Evolutionary conservation across 30 jellyfish, hydroid and myxozoan species (phyloP), one percentile per base, ranked within the genome.

Genomic region (Pseudorhiza aurosa): DNA sequence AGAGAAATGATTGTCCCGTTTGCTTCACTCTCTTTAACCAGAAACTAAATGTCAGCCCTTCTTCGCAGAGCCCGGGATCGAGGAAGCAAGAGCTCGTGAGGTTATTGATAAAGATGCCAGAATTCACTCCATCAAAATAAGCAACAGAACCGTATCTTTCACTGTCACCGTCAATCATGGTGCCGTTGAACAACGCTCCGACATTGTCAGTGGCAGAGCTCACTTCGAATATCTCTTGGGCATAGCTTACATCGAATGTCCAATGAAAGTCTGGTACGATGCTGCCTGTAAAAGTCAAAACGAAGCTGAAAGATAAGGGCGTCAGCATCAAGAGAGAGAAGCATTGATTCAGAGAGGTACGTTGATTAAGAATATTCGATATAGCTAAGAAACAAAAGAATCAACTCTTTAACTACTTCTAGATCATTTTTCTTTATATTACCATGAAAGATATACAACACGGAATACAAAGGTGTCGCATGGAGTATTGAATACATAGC

Each of bases 71-170:
- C 7, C 25, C 35, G 7, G 89, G 82, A 60, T 77, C 29, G 9
- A 77, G 12, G 47, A 77, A 77, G 42, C 82, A 77, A n/a, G 62
- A 58, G 67, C 89, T 77, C n/a, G 89, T 77, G 6, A 77, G 26
- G 12, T 77, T 62, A 18, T 77, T 64, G 21, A 77, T 77, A 18
- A 42, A 0, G 39, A 77, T 77, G 4, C 89, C 89, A 18, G 89
- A 65, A 65, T 39, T 4, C 1, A 10, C 45, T 19, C 88, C 88
- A 33, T 55, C 26, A 53, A 58, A 58, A 40, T 75, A 31, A 2
- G 78, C 78, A 64, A 75, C 88, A 27, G 53, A 17, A 12, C 88
- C 88, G 30, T 75, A 62, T 75, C 88, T 35, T 0, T 62, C 78
- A 19, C 28, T 11, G 51, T 58, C 25, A 5, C 22, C 56, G 14